Evolutionary conservation across 2,113 vertebrate species (phyloP).

Genomic region (Addax nasomaculatus): DNA sequence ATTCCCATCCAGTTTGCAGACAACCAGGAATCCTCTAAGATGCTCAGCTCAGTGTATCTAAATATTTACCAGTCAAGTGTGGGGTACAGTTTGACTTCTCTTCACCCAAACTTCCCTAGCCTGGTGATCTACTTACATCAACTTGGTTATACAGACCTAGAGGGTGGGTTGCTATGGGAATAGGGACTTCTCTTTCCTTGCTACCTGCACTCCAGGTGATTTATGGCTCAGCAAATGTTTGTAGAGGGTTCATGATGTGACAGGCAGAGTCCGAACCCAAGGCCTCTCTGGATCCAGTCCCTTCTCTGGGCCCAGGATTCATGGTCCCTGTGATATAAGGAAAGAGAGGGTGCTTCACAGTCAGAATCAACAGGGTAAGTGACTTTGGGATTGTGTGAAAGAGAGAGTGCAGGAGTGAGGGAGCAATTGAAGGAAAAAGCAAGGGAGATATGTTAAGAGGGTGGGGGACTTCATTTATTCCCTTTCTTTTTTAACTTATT

Average conservation of each 20-base stretch:
- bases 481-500: not conserved
- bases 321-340: not conserved
- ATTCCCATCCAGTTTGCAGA: not conserved
- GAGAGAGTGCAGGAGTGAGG: not conserved
- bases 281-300: not conserved
- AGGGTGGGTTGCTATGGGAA: not conserved
- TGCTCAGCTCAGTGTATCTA: not conserved
- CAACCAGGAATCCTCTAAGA: not conserved
- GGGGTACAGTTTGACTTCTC: not conserved
- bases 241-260: not conserved
- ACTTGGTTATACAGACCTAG: not conserved
- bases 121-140: not conserved
- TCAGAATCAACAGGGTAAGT: not conserved
- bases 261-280: not conserved
- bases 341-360: not conserved
- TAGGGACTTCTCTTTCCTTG: not conserved
- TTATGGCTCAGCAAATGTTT: not conserved
- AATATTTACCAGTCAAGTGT: not conserved
- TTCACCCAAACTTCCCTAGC: not conserved
- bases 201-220: not conserved
- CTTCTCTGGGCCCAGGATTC: not conserved
- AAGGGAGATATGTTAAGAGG: not conserved
- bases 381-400: not conserved
- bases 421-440: not conserved
- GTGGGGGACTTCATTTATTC: not conserved